Conservation (phyloP, 2,113 vertebrate genomes). For the Tretioscincus oriximinensis region DNA sequence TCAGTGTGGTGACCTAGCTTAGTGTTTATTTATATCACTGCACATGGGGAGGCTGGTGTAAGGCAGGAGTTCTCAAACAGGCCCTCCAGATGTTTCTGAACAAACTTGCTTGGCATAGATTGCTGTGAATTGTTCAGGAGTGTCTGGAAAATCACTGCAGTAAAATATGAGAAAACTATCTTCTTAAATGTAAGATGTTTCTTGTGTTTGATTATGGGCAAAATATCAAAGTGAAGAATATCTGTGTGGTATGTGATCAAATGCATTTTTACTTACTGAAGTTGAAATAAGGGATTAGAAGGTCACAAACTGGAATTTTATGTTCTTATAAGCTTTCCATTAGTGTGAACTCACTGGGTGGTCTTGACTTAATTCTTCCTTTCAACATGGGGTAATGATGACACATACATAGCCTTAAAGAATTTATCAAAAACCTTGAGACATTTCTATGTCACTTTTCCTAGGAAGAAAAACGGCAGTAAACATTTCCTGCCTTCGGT, state of each 20-base stretch:
- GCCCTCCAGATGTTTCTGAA: not conserved
- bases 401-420: no score
- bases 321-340: not conserved
- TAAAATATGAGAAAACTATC: no score
- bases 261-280: not conserved
- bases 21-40: not conserved
- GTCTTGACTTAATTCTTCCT: no score
- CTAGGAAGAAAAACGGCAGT: no score
- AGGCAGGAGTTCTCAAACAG: not conserved
- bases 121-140: no score
- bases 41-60: not conserved
- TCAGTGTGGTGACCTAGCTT: not conserved
- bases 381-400: no score
- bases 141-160: no score
- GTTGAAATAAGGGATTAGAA: not conserved
- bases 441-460: no score
- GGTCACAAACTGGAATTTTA: not conserved
- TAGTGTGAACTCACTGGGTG: not conserved
- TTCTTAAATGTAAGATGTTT: not conserved
- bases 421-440: no score
- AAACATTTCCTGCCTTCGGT: no score
- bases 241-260: not conserved
- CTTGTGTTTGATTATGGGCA: not conserved
- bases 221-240: not conserved
- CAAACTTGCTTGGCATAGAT: not conserved